phyloP scores from a whole-genome alignment of 2,888 invertebrate genomes.

The Peribatodes rhomboidaria region DNA sequence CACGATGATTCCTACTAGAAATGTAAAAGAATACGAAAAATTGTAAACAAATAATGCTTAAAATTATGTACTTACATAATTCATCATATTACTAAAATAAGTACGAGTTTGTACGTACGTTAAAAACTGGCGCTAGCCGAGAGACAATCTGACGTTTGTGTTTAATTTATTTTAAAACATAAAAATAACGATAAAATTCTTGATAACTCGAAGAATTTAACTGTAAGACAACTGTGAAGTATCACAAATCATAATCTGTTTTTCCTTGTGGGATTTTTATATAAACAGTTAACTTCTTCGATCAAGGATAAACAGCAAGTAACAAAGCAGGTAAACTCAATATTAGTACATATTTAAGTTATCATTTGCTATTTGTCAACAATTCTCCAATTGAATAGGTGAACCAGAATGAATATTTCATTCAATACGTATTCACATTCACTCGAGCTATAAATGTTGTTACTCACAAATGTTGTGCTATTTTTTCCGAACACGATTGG shows the following conservation, averaged over 20 bases:
- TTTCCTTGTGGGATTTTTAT: not conserved
- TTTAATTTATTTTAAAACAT: not conserved
- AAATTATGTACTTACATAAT: not conserved
- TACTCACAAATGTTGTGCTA: not conserved
- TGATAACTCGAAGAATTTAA: slow-evolving; percentile 5
- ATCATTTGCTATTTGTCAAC: not conserved
- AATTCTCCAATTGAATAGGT: not conserved
- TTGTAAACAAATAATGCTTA: not conserved
- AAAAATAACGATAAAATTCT: not conserved
- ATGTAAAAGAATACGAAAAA: not conserved
- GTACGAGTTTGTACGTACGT: not conserved
- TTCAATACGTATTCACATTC: not conserved
- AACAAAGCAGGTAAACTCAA: not conserved
- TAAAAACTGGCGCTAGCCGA: slow-evolving; percentile 3
- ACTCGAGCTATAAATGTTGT: not conserved
- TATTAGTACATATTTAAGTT: not conserved
- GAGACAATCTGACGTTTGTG: slow-evolving; percentile 28
- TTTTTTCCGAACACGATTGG: not conserved
- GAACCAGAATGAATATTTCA: not conserved
- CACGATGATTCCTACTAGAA: not conserved
- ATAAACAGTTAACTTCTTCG: slow-evolving; percentile 9
- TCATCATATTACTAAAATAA: not conserved
- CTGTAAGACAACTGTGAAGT: not conserved
- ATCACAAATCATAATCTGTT: not conserved
- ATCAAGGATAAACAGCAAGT: not conserved